phyloP scores from a whole-genome alignment of 2,113 vertebrate species.

The Pomatostomus ruficeps region DNA sequence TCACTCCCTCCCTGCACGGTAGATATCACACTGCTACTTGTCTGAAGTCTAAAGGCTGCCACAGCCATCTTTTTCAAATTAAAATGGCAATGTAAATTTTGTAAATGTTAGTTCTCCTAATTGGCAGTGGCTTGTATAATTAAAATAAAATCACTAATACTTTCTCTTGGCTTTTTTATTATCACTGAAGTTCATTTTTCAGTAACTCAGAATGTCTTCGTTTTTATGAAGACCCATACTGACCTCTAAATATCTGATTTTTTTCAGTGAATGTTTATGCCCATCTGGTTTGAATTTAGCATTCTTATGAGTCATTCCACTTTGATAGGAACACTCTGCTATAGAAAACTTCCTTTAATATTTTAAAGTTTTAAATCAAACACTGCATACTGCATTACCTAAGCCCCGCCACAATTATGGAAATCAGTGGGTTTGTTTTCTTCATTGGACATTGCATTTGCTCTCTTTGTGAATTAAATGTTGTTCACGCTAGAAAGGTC shows the following conservation, averaged over 20 bases:
- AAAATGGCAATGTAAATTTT: conserved; percentile 66
- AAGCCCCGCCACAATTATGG: conserved; percentile 44
- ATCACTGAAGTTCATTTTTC: conserved; percentile 66
- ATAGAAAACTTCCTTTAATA: conserved; percentile 77
- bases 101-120: conserved; percentile 73
- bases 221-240: conserved; percentile 76
- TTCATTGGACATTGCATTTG: neutral
- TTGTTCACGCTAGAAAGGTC: conserved; percentile 36
- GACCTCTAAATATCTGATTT: conserved; percentile 78
- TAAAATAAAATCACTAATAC: conserved; percentile 72
- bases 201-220: conserved; percentile 74
- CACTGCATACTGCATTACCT: conserved; percentile 61
- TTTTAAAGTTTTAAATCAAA: conserved; percentile 79
- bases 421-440: neutral
- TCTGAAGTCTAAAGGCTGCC: conserved; percentile 49
- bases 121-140: conserved; percentile 67
- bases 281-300: conserved; percentile 84
- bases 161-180: conserved; percentile 66
- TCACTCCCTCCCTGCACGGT: neutral
- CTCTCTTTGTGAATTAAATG: conserved; percentile 37
- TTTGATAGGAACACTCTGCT: conserved; percentile 78
- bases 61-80: conserved; percentile 67
- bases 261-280: conserved; percentile 74
- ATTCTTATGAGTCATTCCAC: conserved; percentile 85
- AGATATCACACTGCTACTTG: conserved; percentile 9